These are phyloP conservation scores for Aurelia coerulea DNA, from an alignment of 30 jellyfish, hydroid and myxozoan species.

Conservation along the genomic window DNA sequence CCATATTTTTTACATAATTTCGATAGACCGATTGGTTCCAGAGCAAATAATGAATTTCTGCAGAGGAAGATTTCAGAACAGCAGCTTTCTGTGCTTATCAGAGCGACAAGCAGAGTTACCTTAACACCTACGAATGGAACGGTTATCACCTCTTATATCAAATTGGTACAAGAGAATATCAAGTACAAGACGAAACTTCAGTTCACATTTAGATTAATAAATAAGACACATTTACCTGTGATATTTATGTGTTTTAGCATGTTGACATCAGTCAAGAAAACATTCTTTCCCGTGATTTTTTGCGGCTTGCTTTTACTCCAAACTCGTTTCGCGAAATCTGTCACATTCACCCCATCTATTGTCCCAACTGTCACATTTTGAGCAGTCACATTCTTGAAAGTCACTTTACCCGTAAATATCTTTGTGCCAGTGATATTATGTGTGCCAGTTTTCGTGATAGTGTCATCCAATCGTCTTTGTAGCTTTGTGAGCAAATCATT, in stretches of 20 bases:
- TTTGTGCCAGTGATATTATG: slow-evolving; percentile 63
- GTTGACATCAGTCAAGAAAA: slow-evolving; percentile 47
- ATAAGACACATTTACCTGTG: slow-evolving; percentile 8
- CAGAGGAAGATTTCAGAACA: too few species aligned
- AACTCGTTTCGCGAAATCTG: slow-evolving; percentile 68
- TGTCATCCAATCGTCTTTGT: slow-evolving; percentile 52
- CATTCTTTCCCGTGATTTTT: slow-evolving; percentile 54
- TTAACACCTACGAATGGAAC: too few species aligned
- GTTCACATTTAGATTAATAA: not conserved
- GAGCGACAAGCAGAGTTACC: too few species aligned
- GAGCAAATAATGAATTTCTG: too few species aligned
- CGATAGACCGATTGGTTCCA: too few species aligned
- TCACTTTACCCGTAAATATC: slow-evolving; percentile 40
- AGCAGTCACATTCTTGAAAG: slow-evolving; percentile 25
- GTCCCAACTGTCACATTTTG: slow-evolving; percentile 50
- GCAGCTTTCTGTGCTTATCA: too few species aligned
- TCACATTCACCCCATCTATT: slow-evolving; percentile 73
- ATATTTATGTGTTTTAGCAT: slow-evolving; percentile 28
- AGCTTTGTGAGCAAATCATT: slow-evolving; percentile 14
- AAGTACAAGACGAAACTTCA: too few species aligned
- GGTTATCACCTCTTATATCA: too few species aligned
- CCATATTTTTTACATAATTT: too few species aligned
- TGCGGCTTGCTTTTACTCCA: slow-evolving; percentile 77
- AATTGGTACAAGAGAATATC: too few species aligned
- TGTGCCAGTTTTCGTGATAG: slow-evolving; percentile 25